phyloP scores from a whole-genome alignment of 1,140 invertebrate species.

The Temnothorax nylanderi region DNA sequence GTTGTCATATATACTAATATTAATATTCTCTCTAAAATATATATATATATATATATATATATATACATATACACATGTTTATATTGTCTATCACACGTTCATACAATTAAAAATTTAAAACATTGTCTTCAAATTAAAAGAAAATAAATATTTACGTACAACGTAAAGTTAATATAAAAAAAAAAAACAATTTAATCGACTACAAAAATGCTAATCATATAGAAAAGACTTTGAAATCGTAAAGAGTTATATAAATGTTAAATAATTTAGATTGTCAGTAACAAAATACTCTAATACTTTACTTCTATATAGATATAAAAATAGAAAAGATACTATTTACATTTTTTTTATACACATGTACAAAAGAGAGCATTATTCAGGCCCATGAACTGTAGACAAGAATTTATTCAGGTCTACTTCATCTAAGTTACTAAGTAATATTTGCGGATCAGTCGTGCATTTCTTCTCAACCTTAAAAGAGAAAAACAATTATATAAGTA shows the following conservation, averaged over 20 bases:
- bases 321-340: conserved; percentile 23
- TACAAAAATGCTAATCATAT: not conserved
- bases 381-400: conserved; percentile 77
- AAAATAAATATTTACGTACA: not conserved
- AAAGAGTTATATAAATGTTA: not conserved
- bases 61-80: not conserved
- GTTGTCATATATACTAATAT: not conserved
- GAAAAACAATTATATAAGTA: not conserved
- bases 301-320: conserved; percentile 36
- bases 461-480: conserved; percentile 72
- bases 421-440: conserved; percentile 73
- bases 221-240: not conserved
- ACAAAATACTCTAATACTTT: not conserved
- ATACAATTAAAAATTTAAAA: not conserved
- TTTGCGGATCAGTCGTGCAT: conserved; percentile 69
- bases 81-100: not conserved
- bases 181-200: not conserved
- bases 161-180: not conserved
- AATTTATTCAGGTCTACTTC: conserved; percentile 73
- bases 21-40: not conserved
- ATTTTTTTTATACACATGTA: conserved; percentile 15
- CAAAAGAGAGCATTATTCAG: conserved; percentile 57
- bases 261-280: not conserved
- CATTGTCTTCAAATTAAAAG: not conserved
- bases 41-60: not conserved